Percentiles rank a stretch among this genome's conserved stretches.
phyloP scores from a whole-genome alignment of 2,797 vertebrate species.

The Melopsittacus undulatus region DNA sequence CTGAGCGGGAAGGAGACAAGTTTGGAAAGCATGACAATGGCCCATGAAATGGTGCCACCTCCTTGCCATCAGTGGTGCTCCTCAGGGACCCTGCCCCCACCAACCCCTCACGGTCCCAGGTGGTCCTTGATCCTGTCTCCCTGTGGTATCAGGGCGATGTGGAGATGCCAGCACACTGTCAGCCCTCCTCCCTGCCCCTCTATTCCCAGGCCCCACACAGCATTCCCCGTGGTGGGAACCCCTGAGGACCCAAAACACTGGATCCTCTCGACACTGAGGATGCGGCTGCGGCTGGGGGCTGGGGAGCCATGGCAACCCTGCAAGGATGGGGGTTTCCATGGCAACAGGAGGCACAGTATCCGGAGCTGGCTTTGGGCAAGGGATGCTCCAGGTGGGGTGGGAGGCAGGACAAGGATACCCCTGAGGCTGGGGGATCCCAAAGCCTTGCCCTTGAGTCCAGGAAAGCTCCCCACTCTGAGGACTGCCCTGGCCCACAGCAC shows the following conservation, averaged over 20 bases:
- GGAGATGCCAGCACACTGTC: neutral
- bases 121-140: fast-evolving
- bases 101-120: neutral
- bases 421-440: neutral
- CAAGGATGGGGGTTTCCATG: slow-evolving; percentile 63
- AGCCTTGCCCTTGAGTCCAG: fast-evolving
- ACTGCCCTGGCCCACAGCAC: neutral
- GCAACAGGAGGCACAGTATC: slow-evolving; percentile 34
- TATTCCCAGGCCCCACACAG: fast-evolving
- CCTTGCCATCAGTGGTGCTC: neutral
- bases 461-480: neutral
- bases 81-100: neutral
- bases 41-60: fast-evolving
- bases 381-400: slow-evolving; percentile 32
- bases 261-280: neutral
- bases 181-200: neutral
- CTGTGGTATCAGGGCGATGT: fast-evolving
- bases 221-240: neutral
- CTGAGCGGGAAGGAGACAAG: neutral
- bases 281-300: slow-evolving; percentile 29
- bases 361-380: neutral
- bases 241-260: neutral
- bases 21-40: neutral
- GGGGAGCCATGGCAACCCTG: slow-evolving; percentile 53
- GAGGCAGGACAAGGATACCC: neutral